Conservation (phyloP, 2,888 invertebrate genomes). For the Cephus runcator region DNA sequence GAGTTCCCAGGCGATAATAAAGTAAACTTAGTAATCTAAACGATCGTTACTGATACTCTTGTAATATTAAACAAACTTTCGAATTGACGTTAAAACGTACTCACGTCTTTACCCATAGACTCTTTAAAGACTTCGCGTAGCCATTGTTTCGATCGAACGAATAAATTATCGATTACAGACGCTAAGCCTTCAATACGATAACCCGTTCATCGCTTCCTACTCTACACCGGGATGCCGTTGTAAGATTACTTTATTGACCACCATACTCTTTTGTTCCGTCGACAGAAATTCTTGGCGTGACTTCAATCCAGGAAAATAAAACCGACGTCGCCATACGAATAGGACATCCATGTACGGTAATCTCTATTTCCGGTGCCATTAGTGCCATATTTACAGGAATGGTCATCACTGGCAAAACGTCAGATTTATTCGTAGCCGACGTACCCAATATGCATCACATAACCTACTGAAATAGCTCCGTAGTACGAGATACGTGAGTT, state of each 20-base stretch:
- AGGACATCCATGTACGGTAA: neutral
- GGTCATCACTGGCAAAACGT: neutral
- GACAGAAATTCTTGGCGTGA: neutral
- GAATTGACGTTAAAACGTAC: neutral
- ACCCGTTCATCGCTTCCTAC: neutral
- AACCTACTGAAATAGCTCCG: neutral
- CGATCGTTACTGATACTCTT: neutral
- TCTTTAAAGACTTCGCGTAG: neutral
- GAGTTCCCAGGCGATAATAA: too few species aligned
- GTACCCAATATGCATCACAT: neutral
- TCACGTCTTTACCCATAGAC: neutral
- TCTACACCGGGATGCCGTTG: neutral
- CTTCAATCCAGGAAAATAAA: neutral
- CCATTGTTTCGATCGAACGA: neutral
- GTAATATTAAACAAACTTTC: neutral
- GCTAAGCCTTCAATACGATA: neutral
- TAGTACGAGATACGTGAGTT: neutral
- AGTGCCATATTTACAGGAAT: neutral
- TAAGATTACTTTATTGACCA: too few species aligned
- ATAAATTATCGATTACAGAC: neutral
- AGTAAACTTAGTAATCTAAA: neutral
- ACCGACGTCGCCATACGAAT: neutral
- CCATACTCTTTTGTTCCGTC: too few species aligned
- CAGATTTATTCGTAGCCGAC: neutral
- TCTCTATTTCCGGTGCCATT: neutral